Conservation (phyloP, 2,113 vertebrate species). For the Hoplias malabaricus region DNA sequence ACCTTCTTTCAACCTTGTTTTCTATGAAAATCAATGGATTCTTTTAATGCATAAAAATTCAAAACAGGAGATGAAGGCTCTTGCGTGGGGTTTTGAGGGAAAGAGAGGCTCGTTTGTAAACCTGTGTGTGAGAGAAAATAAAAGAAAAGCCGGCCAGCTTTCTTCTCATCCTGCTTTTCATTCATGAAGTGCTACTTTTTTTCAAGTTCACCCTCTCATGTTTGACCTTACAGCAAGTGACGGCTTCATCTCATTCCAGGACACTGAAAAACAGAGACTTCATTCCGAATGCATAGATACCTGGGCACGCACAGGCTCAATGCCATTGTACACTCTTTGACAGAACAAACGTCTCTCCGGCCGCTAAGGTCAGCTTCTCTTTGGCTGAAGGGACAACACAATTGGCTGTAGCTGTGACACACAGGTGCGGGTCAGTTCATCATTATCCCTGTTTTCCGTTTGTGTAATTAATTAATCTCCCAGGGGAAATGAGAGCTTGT, state of each 20-base stretch:
- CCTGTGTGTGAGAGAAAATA: neutral
- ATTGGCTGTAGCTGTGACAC: neutral
- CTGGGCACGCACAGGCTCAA: neutral
- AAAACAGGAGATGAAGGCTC: slow-evolving; percentile 16
- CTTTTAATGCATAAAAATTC: slow-evolving; percentile 11
- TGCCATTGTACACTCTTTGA: neutral
- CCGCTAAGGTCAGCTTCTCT: neutral
- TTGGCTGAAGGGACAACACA: neutral
- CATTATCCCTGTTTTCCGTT: neutral
- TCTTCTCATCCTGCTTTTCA: neutral
- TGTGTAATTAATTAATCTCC: slow-evolving; percentile 26
- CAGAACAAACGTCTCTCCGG: neutral
- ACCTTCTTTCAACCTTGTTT: neutral
- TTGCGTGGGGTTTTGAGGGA: neutral
- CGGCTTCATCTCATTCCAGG: neutral
- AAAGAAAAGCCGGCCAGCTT: too few relatives aligned
- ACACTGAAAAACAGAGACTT: neutral
- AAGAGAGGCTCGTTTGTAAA: neutral
- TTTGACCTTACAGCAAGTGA: neutral
- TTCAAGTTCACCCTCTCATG: neutral
- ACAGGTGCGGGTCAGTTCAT: neutral
- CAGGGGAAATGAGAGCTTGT: slow-evolving; percentile 17
- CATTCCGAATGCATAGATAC: slow-evolving; percentile 4
- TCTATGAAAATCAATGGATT: neutral
- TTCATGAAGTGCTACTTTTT: neutral